phyloP scores from a whole-genome alignment of 2,888 invertebrate genomes.

The Kryphioiulus occultus region DNA sequence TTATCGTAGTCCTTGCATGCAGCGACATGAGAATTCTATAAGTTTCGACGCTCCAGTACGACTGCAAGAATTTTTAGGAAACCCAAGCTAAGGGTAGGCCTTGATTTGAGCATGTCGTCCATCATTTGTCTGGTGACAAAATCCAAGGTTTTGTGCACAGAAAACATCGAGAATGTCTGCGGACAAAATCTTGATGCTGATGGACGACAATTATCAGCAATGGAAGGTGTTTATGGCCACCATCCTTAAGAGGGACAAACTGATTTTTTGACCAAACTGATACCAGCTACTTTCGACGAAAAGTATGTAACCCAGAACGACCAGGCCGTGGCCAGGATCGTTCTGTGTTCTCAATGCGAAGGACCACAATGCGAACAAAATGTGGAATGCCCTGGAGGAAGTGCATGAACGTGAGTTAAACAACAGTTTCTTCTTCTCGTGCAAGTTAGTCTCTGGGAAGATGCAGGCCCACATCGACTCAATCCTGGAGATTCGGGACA shows the following conservation, averaged over 20 bases:
- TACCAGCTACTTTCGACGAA: background rate
- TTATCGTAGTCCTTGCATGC: too few relatives aligned
- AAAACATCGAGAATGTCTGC: background rate
- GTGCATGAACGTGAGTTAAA: background rate
- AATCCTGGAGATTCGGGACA: background rate
- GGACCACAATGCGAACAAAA: background rate
- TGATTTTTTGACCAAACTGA: background rate
- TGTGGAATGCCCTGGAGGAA: background rate
- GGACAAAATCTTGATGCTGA: background rate
- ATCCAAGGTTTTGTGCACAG: too few relatives aligned
- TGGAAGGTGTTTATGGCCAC: background rate
- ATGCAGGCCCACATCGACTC: too few relatives aligned
- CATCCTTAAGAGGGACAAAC: background rate
- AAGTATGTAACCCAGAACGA: background rate
- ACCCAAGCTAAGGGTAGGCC: background rate
- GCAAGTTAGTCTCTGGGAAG: too few relatives aligned
- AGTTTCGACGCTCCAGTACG: too few relatives aligned
- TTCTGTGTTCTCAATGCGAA: background rate
- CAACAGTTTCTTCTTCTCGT: background rate
- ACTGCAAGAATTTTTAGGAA: background rate
- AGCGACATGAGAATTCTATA: too few relatives aligned
- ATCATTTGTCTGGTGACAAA: too few relatives aligned
- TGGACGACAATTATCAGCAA: background rate
- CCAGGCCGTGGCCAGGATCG: background rate
- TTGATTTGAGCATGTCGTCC: background rate